Evolutionary conservation across 2,888 invertebrate species (phyloP).

Genomic region (Germaria angustata): DNA sequence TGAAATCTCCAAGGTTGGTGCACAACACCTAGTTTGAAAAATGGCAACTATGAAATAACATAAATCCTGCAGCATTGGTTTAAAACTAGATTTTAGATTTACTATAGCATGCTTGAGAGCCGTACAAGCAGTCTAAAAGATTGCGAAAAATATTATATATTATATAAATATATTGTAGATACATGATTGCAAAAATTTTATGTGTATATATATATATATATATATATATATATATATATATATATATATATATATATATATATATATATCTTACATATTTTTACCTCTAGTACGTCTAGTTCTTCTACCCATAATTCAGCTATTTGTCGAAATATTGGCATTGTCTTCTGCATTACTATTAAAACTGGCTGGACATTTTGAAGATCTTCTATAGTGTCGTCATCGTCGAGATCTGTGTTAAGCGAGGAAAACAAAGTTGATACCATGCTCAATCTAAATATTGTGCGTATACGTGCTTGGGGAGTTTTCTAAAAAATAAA

Average conservation of each 20-base stretch:
- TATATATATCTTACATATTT: no score
- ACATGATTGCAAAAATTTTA: no score
- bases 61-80: conserved; percentile 85
- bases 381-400: conserved; percentile 75
- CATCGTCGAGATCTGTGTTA: conserved; percentile 81
- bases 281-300: conserved; percentile 84
- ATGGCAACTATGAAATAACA: conserved; percentile 85
- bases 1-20: conserved; percentile 86
- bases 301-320: conserved; percentile 84
- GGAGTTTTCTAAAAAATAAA: conserved; percentile 79
- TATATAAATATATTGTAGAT: no score
- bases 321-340: conserved; percentile 84
- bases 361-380: conserved; percentile 82
- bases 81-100: conserved; percentile 86
- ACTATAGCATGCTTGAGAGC: conserved; percentile 87
- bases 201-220: no score
- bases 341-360: conserved; percentile 83
- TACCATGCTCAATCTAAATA: conserved; percentile 85
- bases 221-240: no score
- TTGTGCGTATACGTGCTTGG: conserved; percentile 81
- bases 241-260: no score
- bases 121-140: conserved; percentile 85
- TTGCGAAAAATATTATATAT: not conserved
- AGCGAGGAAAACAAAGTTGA: conserved; percentile 84
- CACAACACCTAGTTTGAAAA: conserved; percentile 85